Evolutionary conservation across 2,888 invertebrate genomes (phyloP), one percentile per base, ranked within the genome.

Genomic region (Himalopsyche japonica): DNA sequence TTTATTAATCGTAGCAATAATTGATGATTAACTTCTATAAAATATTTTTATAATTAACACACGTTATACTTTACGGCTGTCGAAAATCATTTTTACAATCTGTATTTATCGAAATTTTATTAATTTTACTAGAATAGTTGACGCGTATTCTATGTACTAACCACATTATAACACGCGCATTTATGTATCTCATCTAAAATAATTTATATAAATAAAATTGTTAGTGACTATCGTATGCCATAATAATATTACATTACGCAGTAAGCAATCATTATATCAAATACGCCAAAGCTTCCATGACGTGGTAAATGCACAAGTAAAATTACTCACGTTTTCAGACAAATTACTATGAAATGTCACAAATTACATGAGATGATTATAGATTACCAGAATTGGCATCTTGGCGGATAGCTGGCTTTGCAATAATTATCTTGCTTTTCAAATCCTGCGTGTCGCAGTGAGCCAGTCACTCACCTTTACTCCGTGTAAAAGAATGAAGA

Each of bases 251-350:
- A 57, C 70, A 70, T 70, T 70, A 27, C 70, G 27, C 70, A 70
- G 70, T 70, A 70, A 70, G 70, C 27, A 70, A 70, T 70, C 70
- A 70, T 70, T 70, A 70, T 27, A 30, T 24, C 70, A 70, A 70
- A 70, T 30, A 70, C 70, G 70, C 15, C 27, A 24, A 27, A 30
- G 70, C 27, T 57, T 70, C 70, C 27, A 27, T 27, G 27, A 27
- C 70, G 70, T 30, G 70, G 70, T 70, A 70, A 70, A 70, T 70
- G 70, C 70, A 70, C 15, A 70, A 70, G 34, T 18, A 37, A 79
- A 79, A 82, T 78, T 79, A 79, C 78, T 82, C 82, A 82, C 82
- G 82, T 79, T 30, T 70, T 70, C 32, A 79, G 82, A 79, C 82
- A 82, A 82, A 82, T 82, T 82, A 79, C 82, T 57, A 34, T 49